Percentiles rank a stretch among this genome's conserved stretches.
Conservation (phyloP, 2,113 vertebrate genomes). For the Ornithorhynchus anatinus region DNA sequence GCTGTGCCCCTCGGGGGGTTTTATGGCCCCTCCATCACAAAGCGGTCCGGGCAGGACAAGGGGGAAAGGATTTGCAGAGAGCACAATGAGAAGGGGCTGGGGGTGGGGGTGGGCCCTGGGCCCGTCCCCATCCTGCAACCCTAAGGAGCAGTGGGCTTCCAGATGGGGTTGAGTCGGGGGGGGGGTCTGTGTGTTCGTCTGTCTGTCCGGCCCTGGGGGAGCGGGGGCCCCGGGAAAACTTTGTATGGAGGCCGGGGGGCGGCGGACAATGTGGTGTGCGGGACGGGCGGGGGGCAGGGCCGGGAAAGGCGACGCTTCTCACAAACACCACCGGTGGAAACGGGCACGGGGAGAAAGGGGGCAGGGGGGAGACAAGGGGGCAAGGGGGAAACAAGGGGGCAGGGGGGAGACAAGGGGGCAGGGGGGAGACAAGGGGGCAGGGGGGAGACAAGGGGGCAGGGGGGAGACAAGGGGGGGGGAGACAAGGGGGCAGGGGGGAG, state of each 20-base stretch:
- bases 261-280: neutral
- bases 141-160: no score
- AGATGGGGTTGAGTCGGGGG: no score
- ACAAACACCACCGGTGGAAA: neutral
- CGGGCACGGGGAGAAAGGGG: neutral
- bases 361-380: neutral
- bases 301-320: neutral
- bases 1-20: no score
- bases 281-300: neutral
- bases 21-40: no score
- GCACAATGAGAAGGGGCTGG: rapidly evolving
- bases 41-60: no score
- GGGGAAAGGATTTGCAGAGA: no score
- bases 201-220: no score
- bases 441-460: neutral
- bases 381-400: no score
- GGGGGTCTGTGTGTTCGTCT: no score
- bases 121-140: neutral
- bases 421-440: no score
- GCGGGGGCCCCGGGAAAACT: rapidly evolving
- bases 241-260: no score
- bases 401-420: no score
- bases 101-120: neutral
- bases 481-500: neutral
- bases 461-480: neutral